These are phyloP conservation scores for Poicephalus meyeri DNA, from an alignment of 2,113 vertebrate species.

Conservation along the genomic window DNA sequence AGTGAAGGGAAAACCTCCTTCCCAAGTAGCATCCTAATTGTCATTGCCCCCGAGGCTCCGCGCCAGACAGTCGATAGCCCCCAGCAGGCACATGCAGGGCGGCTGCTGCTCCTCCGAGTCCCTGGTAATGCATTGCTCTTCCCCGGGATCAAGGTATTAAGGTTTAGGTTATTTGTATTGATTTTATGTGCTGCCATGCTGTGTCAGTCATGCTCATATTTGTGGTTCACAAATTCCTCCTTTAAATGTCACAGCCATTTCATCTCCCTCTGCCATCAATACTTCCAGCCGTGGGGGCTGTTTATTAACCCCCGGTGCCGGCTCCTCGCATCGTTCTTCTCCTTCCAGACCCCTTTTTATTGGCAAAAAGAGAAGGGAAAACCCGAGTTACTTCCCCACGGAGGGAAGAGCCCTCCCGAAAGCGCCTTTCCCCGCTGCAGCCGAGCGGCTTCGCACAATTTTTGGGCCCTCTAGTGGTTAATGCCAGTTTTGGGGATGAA, in stretches of 20 bases:
- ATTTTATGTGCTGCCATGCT: constrained; percentile 95
- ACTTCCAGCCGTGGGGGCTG: constrained; percentile 72
- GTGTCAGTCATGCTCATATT: constrained; percentile 92
- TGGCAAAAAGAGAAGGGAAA: neutral
- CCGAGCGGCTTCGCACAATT: neutral
- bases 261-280: constrained; percentile 94
- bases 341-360: neutral
- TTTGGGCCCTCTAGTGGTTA: constrained; percentile 67
- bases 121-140: constrained; percentile 92
- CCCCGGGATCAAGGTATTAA: constrained; percentile 98
- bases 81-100: constrained; percentile 70
- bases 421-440: neutral
- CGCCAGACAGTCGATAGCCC: constrained; percentile 85
- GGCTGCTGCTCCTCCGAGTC: constrained; percentile 75
- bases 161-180: constrained; percentile 99
- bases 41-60: constrained; percentile 80
- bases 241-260: constrained; percentile 97
- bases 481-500: neutral
- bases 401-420: neutral
- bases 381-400: neutral
- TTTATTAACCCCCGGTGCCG: constrained; percentile 78
- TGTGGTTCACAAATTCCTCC: constrained; percentile 98
- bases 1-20: neutral
- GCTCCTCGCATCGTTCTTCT: neutral
- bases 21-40: constrained; percentile 79